Evolutionary conservation across 2,797 vertebrate genomes (phyloP).

Genomic region (Molossus molossus): DNA sequence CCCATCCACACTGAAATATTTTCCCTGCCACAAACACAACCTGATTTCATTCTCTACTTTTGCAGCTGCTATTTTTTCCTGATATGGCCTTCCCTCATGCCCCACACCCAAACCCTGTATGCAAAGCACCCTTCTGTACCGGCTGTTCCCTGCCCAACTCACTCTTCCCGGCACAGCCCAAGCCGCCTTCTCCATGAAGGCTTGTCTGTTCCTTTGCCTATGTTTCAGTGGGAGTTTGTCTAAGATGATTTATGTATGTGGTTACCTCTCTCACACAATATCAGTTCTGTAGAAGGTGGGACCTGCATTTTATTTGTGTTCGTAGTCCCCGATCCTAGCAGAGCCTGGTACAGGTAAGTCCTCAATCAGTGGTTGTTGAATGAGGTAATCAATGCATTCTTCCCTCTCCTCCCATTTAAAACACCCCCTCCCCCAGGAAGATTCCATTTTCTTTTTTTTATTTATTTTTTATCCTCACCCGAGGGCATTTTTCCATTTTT

Average conservation of each 20-base stretch:
- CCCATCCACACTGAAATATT: neutral
- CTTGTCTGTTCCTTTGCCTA: neutral
- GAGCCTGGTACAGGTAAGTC: neutral
- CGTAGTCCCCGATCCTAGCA: neutral
- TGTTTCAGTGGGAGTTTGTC: neutral
- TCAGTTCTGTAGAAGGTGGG: neutral
- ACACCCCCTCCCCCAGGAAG: neutral
- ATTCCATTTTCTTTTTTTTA: constrained; percentile 13
- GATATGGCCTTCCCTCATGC: neutral
- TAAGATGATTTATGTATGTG: neutral
- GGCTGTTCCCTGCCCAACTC: neutral
- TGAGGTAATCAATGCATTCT: neutral
- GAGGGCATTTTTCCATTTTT: too few relatives aligned
- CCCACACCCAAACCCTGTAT: neutral
- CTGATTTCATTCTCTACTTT: neutral
- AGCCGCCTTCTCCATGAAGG: neutral
- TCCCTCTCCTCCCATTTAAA: constrained; percentile 6
- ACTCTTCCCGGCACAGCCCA: neutral
- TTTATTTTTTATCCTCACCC: too few relatives aligned
- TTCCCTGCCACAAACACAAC: neutral
- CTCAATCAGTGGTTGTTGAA: neutral
- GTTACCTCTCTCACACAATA: neutral
- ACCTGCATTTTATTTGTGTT: neutral
- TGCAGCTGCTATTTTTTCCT: neutral
- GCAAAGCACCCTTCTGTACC: neutral